Evolutionary conservation across 1,140 invertebrate species (phyloP), one percentile per base, ranked within the genome.

Genomic region (Scaptodrosophila lebanonensis): DNA sequence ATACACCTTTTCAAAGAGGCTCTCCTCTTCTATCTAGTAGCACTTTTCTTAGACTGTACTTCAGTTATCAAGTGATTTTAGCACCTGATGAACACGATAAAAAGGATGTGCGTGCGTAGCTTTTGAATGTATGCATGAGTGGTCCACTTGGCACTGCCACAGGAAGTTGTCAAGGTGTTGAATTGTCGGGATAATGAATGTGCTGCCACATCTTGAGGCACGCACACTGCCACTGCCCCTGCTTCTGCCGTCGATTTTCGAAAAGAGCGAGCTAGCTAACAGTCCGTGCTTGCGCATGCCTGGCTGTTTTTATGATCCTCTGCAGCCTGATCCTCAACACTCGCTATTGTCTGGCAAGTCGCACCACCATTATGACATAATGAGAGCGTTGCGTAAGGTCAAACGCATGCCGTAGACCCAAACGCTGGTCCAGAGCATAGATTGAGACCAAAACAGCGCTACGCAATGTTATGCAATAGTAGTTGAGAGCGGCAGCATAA

Each of bases 381-480:
- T 66, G 63, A 66, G 63, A 66, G 52, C 54, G 60, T 68, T 65
- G 56, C 62, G 56, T 68, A 68, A 68, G 62, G 66, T 66, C 66
- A 63, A 47, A 17, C 29, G 45, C 48, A 53, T 20, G 38, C 13
- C 11, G 9, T 32, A 51, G 43, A 48, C 36, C 17, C 25, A 49
- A 43, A 25, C 22, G 22, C n/a, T n/a, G n/a, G n/a, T n/a, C n/a
- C n/a, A 57, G 30, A 49, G 16, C 16, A 17, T 42, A 43, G 43
- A 20, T 32, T 50, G 40, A 53, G 13, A 40, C 30, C 45, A 33
- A 38, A 29, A 33, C 58, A 2, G n/a, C n/a, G 22, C 22, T 61
- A 71, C 72, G 72, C 64, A 77, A 77, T 77, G 65, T 77, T 77
- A 77, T 77, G 73, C 73, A 77, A 77, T 61, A 77, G 47, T 18